These are phyloP conservation scores for Lophochroa leadbeateri DNA, from an alignment of 2,113 vertebrate genomes.

Conservation along the genomic window DNA sequence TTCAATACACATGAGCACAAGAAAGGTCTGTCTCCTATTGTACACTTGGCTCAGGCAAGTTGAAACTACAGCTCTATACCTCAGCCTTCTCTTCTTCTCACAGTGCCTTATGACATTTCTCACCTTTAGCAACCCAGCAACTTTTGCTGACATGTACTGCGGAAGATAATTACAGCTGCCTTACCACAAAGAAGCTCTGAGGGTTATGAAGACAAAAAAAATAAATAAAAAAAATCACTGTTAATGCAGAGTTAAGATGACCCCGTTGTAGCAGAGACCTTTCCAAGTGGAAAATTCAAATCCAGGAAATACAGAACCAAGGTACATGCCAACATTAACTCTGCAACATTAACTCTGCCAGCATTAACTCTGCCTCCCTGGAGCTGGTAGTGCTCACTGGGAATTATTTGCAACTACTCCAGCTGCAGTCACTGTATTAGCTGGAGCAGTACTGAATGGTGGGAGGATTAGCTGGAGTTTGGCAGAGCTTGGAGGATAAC, in stretches of 20 bases:
- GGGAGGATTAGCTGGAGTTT: slow-evolving; percentile 40
- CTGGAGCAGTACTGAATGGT: neutral
- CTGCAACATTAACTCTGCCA: neutral
- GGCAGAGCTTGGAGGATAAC: neutral
- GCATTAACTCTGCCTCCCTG: neutral
- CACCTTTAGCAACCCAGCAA: neutral
- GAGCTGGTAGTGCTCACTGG: neutral
- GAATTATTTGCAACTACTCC: slow-evolving; percentile 1
- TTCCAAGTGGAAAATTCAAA: slow-evolving; percentile 36
- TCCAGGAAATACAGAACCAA: slow-evolving; percentile 1
- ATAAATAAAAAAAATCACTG: neutral
- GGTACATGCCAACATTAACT: neutral
- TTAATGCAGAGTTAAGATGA: slow-evolving; percentile 14
- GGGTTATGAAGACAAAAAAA: slow-evolving; percentile 27
- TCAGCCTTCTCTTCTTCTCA: neutral
- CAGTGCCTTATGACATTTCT: neutral
- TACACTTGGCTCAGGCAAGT: rapidly evolving
- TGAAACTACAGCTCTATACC: neutral
- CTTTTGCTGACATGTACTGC: slow-evolving; percentile 39
- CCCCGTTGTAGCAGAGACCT: neutral
- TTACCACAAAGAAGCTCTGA: slow-evolving; percentile 51
- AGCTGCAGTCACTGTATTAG: slow-evolving; percentile 16
- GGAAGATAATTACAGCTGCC: slow-evolving; percentile 66
- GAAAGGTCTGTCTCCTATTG: neutral
- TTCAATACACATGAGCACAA: rapidly evolving